These are phyloP conservation scores for Meghimatium bilineatum DNA, from an alignment of 2,888 invertebrate genomes.

Conservation along the genomic window DNA sequence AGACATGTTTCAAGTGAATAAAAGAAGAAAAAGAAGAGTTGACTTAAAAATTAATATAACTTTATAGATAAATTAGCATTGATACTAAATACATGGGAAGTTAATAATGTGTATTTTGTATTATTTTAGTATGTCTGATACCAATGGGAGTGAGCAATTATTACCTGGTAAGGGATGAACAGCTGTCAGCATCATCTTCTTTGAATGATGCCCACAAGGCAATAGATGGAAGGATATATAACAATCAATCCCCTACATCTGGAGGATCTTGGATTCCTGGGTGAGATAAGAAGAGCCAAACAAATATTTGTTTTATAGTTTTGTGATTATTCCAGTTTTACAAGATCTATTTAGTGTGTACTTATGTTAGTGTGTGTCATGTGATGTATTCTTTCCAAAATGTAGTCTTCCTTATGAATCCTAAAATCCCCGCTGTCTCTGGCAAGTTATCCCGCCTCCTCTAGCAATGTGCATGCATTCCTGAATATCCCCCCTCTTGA, in stretches of 20 bases:
- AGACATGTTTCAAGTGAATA: too few relatives aligned
- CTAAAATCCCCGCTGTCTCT: too few relatives aligned
- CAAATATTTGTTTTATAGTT: neutral
- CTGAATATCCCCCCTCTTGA: too few relatives aligned
- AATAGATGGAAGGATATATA: constrained; percentile 60
- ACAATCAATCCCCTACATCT: constrained; percentile 38
- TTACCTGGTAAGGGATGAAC: constrained; percentile 56
- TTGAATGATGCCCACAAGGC: constrained; percentile 50
- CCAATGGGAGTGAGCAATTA: constrained; percentile 63
- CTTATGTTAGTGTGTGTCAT: too few relatives aligned
- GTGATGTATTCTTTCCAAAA: too few relatives aligned
- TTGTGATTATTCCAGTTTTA: neutral
- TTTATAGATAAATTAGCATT: neutral
- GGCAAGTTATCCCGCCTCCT: too few relatives aligned
- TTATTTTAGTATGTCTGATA: constrained; percentile 58
- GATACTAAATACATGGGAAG: neutral
- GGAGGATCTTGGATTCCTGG: constrained; percentile 65
- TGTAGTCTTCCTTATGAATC: too few relatives aligned
- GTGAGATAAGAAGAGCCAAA: neutral
- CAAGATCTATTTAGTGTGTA: neutral
- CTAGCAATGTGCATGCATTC: too few relatives aligned
- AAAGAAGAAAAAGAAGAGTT: too few relatives aligned
- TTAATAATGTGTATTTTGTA: neutral
- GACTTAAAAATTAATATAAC: neutral
- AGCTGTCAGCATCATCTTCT: constrained; percentile 61